phyloP scores from a whole-genome alignment of 2,797 vertebrate species.

The Premnoplex brunnescens region DNA sequence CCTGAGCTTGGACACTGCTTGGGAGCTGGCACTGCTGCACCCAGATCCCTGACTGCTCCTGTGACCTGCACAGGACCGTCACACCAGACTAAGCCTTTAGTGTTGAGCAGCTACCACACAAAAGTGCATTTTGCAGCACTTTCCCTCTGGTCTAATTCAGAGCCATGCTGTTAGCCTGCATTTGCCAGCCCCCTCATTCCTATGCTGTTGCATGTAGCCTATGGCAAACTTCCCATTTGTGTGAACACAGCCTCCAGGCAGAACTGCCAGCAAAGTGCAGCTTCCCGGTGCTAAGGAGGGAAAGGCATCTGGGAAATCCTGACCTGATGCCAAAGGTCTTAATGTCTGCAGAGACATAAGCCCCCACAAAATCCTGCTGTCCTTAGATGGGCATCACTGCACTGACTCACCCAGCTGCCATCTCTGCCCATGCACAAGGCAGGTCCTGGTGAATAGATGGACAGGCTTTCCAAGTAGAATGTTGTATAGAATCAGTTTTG shows the following conservation, averaged over 20 bases:
- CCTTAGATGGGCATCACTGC: background rate
- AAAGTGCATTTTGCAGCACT: background rate
- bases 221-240: background rate
- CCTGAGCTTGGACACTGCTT: background rate
- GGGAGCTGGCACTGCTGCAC: background rate
- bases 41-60: accelerated
- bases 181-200: background rate
- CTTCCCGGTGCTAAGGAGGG: background rate
- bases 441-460: background rate
- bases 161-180: background rate
- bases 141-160: background rate
- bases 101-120: background rate
- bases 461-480: background rate
- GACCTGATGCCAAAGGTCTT: background rate
- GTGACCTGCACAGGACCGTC: accelerated
- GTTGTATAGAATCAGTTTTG: background rate
- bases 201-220: background rate
- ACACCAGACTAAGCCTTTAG: accelerated
- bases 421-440: background rate
- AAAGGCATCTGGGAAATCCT: background rate
- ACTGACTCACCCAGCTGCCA: background rate
- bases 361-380: background rate
- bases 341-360: background rate
- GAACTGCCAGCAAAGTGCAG: background rate
- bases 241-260: background rate